Evolutionary conservation across 1,140 invertebrate genomes (phyloP).

Genomic region (Halictus rubicundus): DNA sequence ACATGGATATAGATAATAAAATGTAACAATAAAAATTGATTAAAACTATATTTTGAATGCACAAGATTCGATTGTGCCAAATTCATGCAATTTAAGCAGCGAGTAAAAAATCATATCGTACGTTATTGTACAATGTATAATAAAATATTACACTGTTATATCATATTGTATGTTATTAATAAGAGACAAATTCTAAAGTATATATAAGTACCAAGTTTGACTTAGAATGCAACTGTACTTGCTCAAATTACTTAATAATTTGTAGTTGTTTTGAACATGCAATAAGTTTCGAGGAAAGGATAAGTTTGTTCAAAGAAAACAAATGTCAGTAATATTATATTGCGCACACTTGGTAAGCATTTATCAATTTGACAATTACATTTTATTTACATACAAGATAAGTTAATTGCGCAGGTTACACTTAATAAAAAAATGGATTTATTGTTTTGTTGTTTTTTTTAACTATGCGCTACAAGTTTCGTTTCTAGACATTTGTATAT

Average conservation of each 20-base stretch:
- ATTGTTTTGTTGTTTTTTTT: conserved; percentile 27
- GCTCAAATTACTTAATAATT: conserved; percentile 53
- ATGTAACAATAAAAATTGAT: conserved; percentile 16
- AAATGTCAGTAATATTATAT: conserved; percentile 3
- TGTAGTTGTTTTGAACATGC: background rate
- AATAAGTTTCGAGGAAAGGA: conserved; percentile 1
- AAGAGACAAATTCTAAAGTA: conserved; percentile 26
- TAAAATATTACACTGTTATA: too few species aligned
- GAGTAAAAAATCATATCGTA: conserved; percentile 8
- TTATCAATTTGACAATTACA: conserved; percentile 39
- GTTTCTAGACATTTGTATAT: conserved; percentile 52
- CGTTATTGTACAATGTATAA: background rate
- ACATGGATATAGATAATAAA: conserved; percentile 25
- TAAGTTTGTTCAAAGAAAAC: conserved; percentile 22
- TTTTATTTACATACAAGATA: conserved; percentile 22
- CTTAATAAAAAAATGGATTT: conserved; percentile 39
- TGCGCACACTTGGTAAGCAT: conserved; percentile 32
- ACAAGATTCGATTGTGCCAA: conserved; percentile 53
- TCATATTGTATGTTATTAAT: conserved; percentile 23
- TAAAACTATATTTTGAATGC: conserved; percentile 33
- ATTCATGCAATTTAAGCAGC: conserved; percentile 16
- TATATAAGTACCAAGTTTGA: conserved; percentile 19
- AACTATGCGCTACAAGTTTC: conserved; percentile 15
- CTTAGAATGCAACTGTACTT: conserved; percentile 44
- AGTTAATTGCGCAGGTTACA: conserved; percentile 10